Base-by-base conservation (phyloP, 2,113 vertebrate genomes). In the Anoplopoma fimbria region DNA sequence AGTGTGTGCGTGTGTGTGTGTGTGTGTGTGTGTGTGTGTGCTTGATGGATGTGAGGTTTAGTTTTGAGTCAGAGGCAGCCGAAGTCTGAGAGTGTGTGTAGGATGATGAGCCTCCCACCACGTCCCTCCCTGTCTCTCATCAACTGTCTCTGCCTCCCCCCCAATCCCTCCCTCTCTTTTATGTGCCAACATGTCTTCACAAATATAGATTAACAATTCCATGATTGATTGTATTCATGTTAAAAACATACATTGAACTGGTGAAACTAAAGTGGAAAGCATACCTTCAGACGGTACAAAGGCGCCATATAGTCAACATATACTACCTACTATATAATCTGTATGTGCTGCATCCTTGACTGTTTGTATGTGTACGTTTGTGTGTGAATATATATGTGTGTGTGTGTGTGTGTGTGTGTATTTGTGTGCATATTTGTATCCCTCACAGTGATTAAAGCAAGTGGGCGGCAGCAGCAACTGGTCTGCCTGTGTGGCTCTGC, bases 401-500 rank as follows among this genome's bases (percentile, higher is more conserved):
- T 69, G 55, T 65, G 36, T 67, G 25, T 69, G 40, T 82, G 81
- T 86, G 79, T 85, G 75, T 89, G 78, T 89, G 87, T 88, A 61
- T 91, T 73, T 90, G 85, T 83, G 63, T 91, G 89, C 65, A 81
- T 91, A 91, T 86, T 73, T 94, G 86, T 93, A 91, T 94, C 88
- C 90, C 88, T 94, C 91, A 89, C 89, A 87, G 92, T 95, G 95
- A 95, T 94, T 95, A 95, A 95, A 94, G 91, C 92, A 92, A 95
- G 95, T 95, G 94, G 95, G 95, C 91, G 95, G 94, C 86, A 95
- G 90, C 92, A 95, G 95, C 94, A 95, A 95, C 94, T 95, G 95
- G 95, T 93, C 94, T 95, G 94, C 93, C 89, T 95, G 91, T 94
- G 94, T 94, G 94, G 93, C 93, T 95, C 87, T 93, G 95, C 94